Evolutionary conservation across 2,113 vertebrate genomes (phyloP), one percentile per base, ranked within the genome.

Genomic region (Nothocercus nigrocapillus): DNA sequence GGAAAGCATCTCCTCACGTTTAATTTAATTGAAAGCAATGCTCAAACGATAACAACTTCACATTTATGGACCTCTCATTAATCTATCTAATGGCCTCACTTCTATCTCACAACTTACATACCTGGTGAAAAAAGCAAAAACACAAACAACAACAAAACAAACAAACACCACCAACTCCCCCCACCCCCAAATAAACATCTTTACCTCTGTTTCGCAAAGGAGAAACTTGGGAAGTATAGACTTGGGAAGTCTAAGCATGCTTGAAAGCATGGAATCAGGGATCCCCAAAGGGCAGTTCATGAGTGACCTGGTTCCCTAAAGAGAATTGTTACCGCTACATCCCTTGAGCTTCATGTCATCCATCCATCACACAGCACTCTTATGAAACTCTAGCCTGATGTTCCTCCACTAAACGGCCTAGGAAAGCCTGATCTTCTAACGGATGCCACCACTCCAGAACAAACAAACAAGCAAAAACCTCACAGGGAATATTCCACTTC

Each of bases 21-120:
- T 95, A 94, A 96, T 95, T 96, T 96, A 96, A 97, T 73, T 94
- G 93, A 97, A 96, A 96, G 93, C 85, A 93, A 95, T 89, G 88
- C 83, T 86, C 85, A 92, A 94, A 96, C 76, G 90, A 76, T 96
- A 97, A 96, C 88, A 96, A 90, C 88, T 84, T 94, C 93, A 70
- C 86, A 82, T 92, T 96, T 95, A 95, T 3, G 93, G 80, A 90
- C 80, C 81, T 69, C 66, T 92, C 94, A 96, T 95, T 95, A 93
- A 95, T 96, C 80, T 90, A 77, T 34, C 81, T 87, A 96, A 91
- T 87, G 66, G 81, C 67, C 66, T 92, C 9, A 86, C 86, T 92
- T 86, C 44, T 90, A 86, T 85, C 56, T 94, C 25, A 73, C 61
- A 92, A 81, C 74, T 79, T 53, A 86, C 7, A 22, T 62, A 94